A percentile compares a stretch with the other conserved stretches of the same genome.
Conservation (phyloP, 2,797 vertebrate genomes). For the Channallabes apus region DNA sequence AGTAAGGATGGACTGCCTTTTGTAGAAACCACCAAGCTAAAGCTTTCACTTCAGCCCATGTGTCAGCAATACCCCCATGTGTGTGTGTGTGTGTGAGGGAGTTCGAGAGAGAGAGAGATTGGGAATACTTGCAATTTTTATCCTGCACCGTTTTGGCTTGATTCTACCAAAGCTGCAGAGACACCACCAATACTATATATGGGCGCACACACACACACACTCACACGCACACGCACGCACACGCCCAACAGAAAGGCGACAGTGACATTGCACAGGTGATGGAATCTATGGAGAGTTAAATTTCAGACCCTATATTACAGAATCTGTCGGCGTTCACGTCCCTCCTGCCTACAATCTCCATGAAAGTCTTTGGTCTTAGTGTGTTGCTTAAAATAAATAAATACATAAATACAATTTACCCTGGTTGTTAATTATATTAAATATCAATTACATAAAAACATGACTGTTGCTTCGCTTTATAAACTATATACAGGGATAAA, state of each 20-base stretch:
- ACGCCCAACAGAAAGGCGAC: constrained; percentile 81
- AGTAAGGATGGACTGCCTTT: not conserved
- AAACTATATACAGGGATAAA: not conserved
- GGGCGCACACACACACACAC: constrained; percentile 63
- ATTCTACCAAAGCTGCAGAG: constrained; percentile 79
- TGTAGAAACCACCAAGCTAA: not conserved
- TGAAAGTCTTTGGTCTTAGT: constrained; percentile 82
- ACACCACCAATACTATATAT: constrained; percentile 51
- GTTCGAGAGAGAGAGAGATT: not conserved
- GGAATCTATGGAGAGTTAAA: constrained; percentile 90
- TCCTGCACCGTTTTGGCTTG: constrained; percentile 72
- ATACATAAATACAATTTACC: not conserved
- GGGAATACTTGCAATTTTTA: not conserved
- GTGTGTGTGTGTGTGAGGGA: not conserved
- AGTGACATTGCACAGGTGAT: constrained; percentile 93
- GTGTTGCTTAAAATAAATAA: not conserved
- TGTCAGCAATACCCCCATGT: not conserved
- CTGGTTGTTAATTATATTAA: not conserved
- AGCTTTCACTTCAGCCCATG: not conserved
- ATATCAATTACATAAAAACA: not conserved
- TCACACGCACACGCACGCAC: constrained; percentile 59
- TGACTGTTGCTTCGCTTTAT: not conserved
- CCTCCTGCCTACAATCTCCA: constrained; percentile 69
- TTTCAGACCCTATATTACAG: constrained; percentile 81
- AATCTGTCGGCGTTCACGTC: constrained; percentile 71